These are phyloP conservation scores for Ciconia boyciana DNA, from an alignment of 2,113 vertebrate genomes.

Conservation along the genomic window DNA sequence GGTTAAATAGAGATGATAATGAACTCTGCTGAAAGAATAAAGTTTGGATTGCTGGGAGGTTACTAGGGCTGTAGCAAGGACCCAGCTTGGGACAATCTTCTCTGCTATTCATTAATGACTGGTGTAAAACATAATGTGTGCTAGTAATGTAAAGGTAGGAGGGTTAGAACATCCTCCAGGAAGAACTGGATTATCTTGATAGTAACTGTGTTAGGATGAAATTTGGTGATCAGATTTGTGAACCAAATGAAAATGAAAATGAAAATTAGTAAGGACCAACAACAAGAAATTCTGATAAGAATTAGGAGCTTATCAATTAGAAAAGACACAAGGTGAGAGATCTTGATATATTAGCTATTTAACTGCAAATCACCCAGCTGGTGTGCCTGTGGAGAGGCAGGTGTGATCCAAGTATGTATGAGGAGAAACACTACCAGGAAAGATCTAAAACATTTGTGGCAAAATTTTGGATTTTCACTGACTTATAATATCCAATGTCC, in stretches of 20 bases:
- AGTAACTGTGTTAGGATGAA: not conserved
- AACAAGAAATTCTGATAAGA: not conserved
- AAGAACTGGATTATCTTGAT: not conserved
- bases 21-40: not conserved
- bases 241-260: not conserved
- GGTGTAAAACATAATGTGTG: not conserved
- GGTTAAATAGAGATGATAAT: not conserved
- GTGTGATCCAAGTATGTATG: not conserved
- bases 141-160: not conserved
- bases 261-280: not conserved
- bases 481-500: not conserved
- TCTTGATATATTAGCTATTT: not conserved
- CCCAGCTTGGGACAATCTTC: not conserved
- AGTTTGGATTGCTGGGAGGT: not conserved
- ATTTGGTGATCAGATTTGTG: not conserved
- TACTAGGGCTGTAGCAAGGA: not conserved
- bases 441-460: not conserved
- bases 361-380: not conserved
- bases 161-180: not conserved
- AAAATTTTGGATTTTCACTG: not conserved
- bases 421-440: not conserved
- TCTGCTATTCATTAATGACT: not conserved
- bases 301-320: not conserved
- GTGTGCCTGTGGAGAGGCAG: not conserved
- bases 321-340: not conserved